Conservation (phyloP, 2,113 vertebrate species). For the Camelus dromedarius region DNA sequence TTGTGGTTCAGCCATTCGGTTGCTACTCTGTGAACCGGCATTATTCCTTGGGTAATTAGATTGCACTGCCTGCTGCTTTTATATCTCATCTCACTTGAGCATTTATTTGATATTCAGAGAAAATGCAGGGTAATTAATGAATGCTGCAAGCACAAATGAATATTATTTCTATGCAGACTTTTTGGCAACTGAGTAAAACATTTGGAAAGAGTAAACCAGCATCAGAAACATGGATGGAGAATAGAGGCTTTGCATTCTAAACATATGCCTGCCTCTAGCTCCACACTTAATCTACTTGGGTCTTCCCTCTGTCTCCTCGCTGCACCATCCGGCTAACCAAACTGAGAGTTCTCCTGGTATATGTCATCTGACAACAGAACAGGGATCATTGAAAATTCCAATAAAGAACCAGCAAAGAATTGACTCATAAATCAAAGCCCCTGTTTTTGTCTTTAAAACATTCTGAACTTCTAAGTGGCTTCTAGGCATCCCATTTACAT, state of each 20-base stretch:
- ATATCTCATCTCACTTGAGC: slow-evolving; percentile 64
- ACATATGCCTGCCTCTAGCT: slow-evolving; percentile 26
- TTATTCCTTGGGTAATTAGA: slow-evolving; percentile 60
- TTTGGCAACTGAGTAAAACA: slow-evolving; percentile 68
- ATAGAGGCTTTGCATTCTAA: slow-evolving; percentile 43
- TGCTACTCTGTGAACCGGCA: not conserved
- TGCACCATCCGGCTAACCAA: slow-evolving; percentile 32
- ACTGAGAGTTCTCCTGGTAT: not conserved
- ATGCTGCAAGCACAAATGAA: slow-evolving; percentile 74
- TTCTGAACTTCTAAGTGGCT: not conserved
- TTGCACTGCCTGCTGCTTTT: slow-evolving; percentile 59
- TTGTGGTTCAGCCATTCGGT: not conserved
- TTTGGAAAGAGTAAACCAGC: slow-evolving; percentile 61
- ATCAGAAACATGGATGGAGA: not conserved
- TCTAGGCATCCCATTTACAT: not conserved
- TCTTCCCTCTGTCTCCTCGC: slow-evolving; percentile 25
- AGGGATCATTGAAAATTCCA: slow-evolving; percentile 40
- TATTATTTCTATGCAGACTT: slow-evolving; percentile 78
- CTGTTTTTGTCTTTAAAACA: slow-evolving; percentile 4
- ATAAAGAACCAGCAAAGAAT: slow-evolving; percentile 33
- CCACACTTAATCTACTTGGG: slow-evolving; percentile 37
- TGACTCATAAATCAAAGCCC: slow-evolving; percentile 51
- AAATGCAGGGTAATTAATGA: slow-evolving; percentile 75
- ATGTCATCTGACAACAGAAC: not conserved
- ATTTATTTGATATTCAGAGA: slow-evolving; percentile 77